phyloP scores from a whole-genome alignment of 2,113 vertebrate species.

The Zingel zingel region DNA sequence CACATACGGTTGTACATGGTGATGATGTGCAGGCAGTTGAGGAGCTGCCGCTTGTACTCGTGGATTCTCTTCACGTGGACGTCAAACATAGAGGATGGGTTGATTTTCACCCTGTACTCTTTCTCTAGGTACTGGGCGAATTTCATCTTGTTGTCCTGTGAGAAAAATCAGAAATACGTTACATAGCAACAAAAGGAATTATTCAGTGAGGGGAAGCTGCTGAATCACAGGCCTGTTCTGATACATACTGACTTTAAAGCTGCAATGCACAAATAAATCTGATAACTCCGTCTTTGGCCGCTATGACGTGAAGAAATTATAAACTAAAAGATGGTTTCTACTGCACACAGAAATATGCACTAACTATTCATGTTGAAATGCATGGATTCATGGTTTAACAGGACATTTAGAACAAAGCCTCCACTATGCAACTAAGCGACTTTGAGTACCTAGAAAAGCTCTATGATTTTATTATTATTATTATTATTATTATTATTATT shows the following conservation, averaged over 20 bases:
- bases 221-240: background rate
- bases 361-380: background rate
- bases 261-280: background rate
- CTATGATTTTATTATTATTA: too few relatives aligned
- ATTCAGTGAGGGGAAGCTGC: background rate
- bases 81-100: slow-evolving; percentile 95
- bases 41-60: slow-evolving; percentile 96
- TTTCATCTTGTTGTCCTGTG: slow-evolving; percentile 96
- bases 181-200: background rate
- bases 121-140: slow-evolving; percentile 93
- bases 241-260: background rate
- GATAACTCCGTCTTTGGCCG: background rate
- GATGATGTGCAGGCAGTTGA: slow-evolving; percentile 96
- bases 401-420: background rate
- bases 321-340: background rate
- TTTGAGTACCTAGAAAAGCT: too few relatives aligned
- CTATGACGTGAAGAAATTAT: background rate
- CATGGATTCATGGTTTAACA: slow-evolving; percentile 5
- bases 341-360: background rate
- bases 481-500: too few relatives aligned
- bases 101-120: slow-evolving; percentile 92
- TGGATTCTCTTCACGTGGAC: slow-evolving; percentile 98
- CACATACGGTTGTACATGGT: slow-evolving; percentile 96
- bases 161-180: background rate
- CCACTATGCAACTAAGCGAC: background rate